Evolutionary conservation across 2,113 vertebrate genomes (phyloP), one percentile per base, ranked within the genome.

Genomic region (Hemicordylus capensis): DNA sequence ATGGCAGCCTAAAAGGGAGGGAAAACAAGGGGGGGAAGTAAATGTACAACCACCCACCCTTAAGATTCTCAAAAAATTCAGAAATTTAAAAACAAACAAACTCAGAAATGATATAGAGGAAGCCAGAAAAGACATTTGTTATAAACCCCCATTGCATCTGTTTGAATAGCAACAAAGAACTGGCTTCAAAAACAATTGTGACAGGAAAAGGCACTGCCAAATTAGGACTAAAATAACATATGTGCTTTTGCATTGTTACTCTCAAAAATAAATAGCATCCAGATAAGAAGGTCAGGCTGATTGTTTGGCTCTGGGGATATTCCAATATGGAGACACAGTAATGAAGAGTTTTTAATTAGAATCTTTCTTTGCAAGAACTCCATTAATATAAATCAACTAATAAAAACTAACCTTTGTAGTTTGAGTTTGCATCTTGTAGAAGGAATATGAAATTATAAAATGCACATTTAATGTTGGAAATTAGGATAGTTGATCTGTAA

Each of bases 101-200:
- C 34, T 63, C 14, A 4, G 17, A 4, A 87, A 84, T 81, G 39
- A 81, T 81, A 81, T 8, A 83, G n/a, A 84, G 56, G 31, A 88
- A 76, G 3, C 1, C 1, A 78, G 81, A 80, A 66, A 76, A 26
- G 31, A 10, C n/a, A 70, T 39, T 90, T 46, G 34, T 34, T 0
- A 0, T n/a, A 80, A 5, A 48, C 0, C 61, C n/a, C 3, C 4
- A 63, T 76, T 78, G 2, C 37, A 69, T 67, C 28, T 80, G 6
- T 59, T 73, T 12, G 12, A 83, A 91, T 85, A 81, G 0, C 46
- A 92, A 80, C 20, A 80, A 86, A 90, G 17, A 0, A 28, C 1
- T 42, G 31, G 26, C 14, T 91, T 67, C 63, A 80, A 72, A 87
- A 72, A 88, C 81, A 88, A 80, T 70, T 61, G 64, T 51, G 42